A percentile compares a stretch with the other conserved stretches of the same genome.
Evolutionary conservation across 2,797 vertebrate genomes (phyloP).

Genomic region (Cygnus olor): DNA sequence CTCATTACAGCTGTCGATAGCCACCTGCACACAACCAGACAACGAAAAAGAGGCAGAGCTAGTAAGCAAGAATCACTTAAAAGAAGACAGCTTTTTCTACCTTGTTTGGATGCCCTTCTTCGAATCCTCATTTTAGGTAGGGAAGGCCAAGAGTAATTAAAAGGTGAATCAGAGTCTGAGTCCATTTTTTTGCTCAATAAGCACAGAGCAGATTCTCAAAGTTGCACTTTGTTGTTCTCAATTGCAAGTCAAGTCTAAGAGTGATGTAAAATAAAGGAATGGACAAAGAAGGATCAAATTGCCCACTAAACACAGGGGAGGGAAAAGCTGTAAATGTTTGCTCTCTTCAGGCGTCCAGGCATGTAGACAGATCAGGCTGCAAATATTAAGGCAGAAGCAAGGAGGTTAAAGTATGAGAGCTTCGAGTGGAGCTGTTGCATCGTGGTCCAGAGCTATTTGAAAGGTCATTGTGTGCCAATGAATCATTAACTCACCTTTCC

Average conservation of each 20-base stretch:
- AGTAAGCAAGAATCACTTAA: slow-evolving; percentile 13
- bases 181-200: slow-evolving; percentile 80
- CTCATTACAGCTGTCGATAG: neutral
- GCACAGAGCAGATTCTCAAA: slow-evolving; percentile 50
- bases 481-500: slow-evolving; percentile 90
- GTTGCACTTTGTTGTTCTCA: slow-evolving; percentile 55
- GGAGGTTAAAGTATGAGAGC: slow-evolving; percentile 59
- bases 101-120: slow-evolving; percentile 88
- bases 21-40: neutral
- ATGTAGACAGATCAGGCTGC: slow-evolving; percentile 78
- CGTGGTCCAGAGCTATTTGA: slow-evolving; percentile 79
- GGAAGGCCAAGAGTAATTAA: slow-evolving; percentile 99
- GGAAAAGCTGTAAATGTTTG: slow-evolving; percentile 79
- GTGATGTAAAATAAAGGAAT: slow-evolving; percentile 78
- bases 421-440: slow-evolving; percentile 65
- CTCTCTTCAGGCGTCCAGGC: slow-evolving; percentile 79
- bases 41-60: slow-evolving; percentile 14
- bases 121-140: slow-evolving; percentile 97
- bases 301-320: slow-evolving; percentile 74
- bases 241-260: slow-evolving; percentile 69
- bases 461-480: slow-evolving; percentile 84
- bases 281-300: slow-evolving; percentile 79
- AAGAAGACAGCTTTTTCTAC: slow-evolving; percentile 79
- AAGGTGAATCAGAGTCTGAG: slow-evolving; percentile 95
- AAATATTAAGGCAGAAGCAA: slow-evolving; percentile 78